A percentile compares a stretch with the other conserved stretches of the same genome.
phyloP scores from a whole-genome alignment of 2,113 vertebrate species.

The Phalacrocorax pelagicus region DNA sequence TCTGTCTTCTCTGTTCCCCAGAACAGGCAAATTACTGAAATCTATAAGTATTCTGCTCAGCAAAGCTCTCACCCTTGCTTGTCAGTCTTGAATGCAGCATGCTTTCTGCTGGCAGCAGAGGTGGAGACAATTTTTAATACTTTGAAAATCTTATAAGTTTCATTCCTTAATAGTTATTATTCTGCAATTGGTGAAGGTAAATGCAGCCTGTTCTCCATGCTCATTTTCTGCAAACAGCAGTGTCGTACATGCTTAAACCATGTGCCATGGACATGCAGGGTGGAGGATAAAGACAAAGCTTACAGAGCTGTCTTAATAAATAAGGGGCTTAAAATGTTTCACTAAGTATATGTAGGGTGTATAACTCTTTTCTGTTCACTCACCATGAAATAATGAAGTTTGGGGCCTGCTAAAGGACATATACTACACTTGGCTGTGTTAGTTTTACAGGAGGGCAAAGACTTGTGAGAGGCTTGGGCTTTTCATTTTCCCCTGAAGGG shows the following conservation, averaged over 20 bases:
- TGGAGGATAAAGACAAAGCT: background rate
- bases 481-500: background rate
- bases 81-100: conserved; percentile 26
- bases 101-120: conserved; percentile 13
- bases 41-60: conserved; percentile 39
- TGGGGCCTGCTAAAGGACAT: background rate
- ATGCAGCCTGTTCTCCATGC: background rate
- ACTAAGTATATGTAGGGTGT: background rate
- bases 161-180: conserved; percentile 30
- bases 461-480: background rate
- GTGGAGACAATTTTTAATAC: conserved; percentile 31
- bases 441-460: background rate
- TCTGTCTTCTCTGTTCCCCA: background rate
- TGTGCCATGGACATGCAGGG: accelerated
- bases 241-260: background rate
- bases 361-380: background rate
- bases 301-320: background rate
- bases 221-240: conserved; percentile 6
- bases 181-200: background rate
- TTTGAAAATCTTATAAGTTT: conserved; percentile 34
- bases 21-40: conserved; percentile 27
- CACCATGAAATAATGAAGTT: background rate
- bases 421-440: background rate
- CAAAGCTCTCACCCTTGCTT: conserved; percentile 33
- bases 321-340: background rate